Conservation (phyloP, 2,888 invertebrate genomes). For the Brachycybe producta region DNA sequence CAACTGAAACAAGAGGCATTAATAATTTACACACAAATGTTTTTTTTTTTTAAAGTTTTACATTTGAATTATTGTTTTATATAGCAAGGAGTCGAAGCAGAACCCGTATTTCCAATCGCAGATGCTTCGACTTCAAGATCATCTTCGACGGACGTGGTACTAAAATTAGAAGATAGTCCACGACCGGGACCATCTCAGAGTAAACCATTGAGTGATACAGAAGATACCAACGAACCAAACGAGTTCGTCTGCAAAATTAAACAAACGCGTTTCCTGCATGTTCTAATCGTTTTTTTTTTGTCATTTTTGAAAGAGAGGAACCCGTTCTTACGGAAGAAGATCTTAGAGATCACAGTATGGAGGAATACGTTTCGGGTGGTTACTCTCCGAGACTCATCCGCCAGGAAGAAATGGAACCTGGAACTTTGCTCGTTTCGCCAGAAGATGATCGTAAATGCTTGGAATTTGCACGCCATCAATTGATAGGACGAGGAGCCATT, state of each 20-base stretch:
- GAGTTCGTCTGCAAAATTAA: constrained; percentile 17
- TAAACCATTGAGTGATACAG: not conserved
- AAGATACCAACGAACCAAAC: constrained; percentile 20
- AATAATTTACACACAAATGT: not conserved
- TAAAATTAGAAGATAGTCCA: not conserved
- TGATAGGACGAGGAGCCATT: constrained; percentile 44
- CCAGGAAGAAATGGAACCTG: constrained; percentile 52
- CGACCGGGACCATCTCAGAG: constrained; percentile 1
- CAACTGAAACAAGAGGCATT: constrained; percentile 49
- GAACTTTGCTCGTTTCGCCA: constrained; percentile 59
- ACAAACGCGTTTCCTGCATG: not conserved
- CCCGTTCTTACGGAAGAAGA: constrained; percentile 38
- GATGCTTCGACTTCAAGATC: too few species aligned
- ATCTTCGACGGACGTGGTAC: too few species aligned
- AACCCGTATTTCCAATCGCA: constrained; percentile 33
- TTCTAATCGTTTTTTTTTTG: not conserved
- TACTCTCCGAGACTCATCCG: constrained; percentile 67
- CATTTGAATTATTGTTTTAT: not conserved
- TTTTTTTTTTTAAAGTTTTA: not conserved
- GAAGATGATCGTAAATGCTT: constrained; percentile 62
- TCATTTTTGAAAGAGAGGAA: constrained; percentile 24
- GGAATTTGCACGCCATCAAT: constrained; percentile 54
- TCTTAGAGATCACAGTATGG: constrained; percentile 42
- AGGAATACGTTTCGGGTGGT: constrained; percentile 61
- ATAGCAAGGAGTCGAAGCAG: constrained; percentile 23